These are phyloP conservation scores for Dendroctonus ponderosae DNA, from an alignment of 1,140 invertebrate species.

Conservation along the genomic window DNA sequence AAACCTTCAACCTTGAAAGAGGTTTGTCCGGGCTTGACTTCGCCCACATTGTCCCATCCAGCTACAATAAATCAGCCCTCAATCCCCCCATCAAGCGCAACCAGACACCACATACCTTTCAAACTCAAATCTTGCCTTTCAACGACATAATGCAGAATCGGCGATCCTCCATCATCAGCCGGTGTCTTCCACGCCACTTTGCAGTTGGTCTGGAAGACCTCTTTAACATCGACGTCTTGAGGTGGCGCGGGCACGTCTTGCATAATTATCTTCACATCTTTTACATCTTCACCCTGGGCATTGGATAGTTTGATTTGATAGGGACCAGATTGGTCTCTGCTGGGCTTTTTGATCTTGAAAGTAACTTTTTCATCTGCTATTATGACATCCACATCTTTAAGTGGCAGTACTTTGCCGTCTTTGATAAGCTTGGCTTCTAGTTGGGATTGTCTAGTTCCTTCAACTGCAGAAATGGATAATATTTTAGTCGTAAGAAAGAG, in stretches of 20 bases:
- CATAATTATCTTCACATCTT: conserved; percentile 82
- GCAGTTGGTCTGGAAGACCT: conserved; percentile 90
- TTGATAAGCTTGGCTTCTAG: conserved; percentile 86
- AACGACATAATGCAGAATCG: conserved; percentile 88
- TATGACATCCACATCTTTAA: conserved; percentile 86
- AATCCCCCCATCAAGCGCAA: neutral
- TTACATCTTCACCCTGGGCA: conserved; percentile 81
- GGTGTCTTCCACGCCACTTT: conserved; percentile 89
- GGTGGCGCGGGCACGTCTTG: conserved; percentile 88
- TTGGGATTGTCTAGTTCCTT: conserved; percentile 80
- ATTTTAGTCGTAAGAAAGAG: neutral
- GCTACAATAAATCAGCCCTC: conserved; percentile 50
- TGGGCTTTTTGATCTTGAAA: conserved; percentile 88
- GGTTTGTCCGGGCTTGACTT: conserved; percentile 64
- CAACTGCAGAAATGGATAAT: conserved; percentile 60
- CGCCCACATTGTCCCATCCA: conserved; percentile 82
- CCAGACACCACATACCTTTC: conserved; percentile 59
- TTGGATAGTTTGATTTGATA: conserved; percentile 87
- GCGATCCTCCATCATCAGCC: conserved; percentile 89
- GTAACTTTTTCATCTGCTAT: conserved; percentile 86
- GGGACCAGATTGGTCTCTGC: conserved; percentile 73
- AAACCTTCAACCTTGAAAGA: conserved; percentile 87
- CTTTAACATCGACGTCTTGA: conserved; percentile 83
- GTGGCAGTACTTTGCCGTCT: conserved; percentile 80
- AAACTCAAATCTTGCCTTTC: conserved; percentile 90